Percentiles rank a stretch among this genome's conserved stretches.
Conservation (phyloP, 2,797 vertebrate species). For the Liasis olivaceus region DNA sequence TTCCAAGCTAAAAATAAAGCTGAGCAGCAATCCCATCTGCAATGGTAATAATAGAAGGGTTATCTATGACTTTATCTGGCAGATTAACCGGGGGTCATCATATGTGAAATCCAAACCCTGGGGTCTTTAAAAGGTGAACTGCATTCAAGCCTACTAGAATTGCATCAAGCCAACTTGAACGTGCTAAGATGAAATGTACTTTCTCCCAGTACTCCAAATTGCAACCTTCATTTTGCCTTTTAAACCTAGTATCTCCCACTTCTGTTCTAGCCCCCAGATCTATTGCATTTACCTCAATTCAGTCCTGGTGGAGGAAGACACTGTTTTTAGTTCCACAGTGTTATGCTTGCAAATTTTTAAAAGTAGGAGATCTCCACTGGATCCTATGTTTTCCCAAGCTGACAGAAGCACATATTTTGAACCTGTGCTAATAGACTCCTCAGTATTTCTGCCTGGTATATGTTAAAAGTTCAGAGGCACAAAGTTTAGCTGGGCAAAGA, state of each 20-base stretch:
- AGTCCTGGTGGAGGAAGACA: neutral
- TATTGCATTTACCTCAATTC: neutral
- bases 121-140: neutral
- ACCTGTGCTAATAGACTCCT: too few species aligned
- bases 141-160: neutral
- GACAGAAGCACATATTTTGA: neutral
- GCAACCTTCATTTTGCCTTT: neutral
- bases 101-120: neutral
- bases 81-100: constrained; percentile 39
- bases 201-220: neutral
- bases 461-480: neutral
- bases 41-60: constrained; percentile 41
- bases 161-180: neutral
- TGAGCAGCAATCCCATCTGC: constrained; percentile 29
- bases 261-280: neutral
- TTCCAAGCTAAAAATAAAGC: constrained; percentile 63
- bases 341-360: neutral
- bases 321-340: neutral
- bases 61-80: constrained; percentile 15
- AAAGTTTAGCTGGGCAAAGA: neutral
- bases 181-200: neutral
- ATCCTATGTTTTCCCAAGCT: neutral
- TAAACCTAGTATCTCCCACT: neutral
- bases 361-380: neutral
- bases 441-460: neutral